phyloP scores from a whole-genome alignment of 2,888 invertebrate species.

The Lepidocyrtoides sp. region DNA sequence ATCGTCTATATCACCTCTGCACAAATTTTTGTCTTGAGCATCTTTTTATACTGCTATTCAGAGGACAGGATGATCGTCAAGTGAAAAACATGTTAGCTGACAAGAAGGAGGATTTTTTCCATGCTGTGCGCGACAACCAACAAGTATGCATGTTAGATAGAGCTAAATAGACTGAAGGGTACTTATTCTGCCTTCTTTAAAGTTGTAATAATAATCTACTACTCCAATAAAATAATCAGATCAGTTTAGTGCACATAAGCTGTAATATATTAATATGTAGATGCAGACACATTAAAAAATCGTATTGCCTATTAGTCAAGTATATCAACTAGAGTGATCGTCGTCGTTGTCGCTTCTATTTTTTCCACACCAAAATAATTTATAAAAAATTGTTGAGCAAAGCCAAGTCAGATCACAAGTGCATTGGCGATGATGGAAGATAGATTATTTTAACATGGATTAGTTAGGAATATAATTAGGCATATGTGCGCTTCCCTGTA shows the following conservation, averaged over 20 bases:
- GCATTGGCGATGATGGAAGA: background rate
- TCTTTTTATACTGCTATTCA: no score
- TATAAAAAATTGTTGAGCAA: no score
- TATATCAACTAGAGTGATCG: background rate
- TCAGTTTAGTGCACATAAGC: background rate
- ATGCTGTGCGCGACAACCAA: no score
- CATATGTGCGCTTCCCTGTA: constrained; percentile 52
- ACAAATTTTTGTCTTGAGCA: no score
- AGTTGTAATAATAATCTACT: background rate
- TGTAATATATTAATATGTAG: background rate
- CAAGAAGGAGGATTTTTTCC: no score
- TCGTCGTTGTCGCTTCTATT: background rate
- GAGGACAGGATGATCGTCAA: no score
- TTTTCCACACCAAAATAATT: background rate
- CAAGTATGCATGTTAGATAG: background rate
- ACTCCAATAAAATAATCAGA: constrained; percentile 34
- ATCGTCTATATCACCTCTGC: background rate
- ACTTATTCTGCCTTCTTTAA: constrained; percentile 14
- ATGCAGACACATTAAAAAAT: background rate
- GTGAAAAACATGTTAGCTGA: no score
- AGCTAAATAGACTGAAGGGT: background rate
- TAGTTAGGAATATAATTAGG: no score
- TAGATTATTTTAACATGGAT: constrained; percentile 38
- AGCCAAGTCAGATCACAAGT: constrained; percentile 20
- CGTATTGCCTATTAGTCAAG: background rate